These are phyloP conservation scores for Dynastes grantii DNA, from an alignment of 2,888 invertebrate genomes.

Conservation along the genomic window DNA sequence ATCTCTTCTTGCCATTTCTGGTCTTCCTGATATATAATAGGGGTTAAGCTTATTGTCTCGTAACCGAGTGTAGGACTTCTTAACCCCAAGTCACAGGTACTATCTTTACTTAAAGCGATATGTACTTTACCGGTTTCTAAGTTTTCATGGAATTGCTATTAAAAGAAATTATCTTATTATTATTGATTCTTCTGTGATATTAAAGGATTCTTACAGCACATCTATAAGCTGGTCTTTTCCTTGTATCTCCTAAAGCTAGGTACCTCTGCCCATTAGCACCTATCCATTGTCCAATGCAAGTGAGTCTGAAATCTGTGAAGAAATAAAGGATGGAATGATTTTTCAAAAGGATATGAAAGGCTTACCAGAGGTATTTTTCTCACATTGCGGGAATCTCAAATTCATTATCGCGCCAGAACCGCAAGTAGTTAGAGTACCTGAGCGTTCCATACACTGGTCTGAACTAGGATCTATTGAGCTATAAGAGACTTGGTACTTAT, in stretches of 20 bases:
- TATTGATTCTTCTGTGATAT: background rate
- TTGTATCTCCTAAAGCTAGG: constrained; percentile 74
- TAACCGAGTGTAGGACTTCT: constrained; percentile 74
- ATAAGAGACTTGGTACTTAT: constrained; percentile 76
- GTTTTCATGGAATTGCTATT: constrained; percentile 72
- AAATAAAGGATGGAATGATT: constrained; percentile 35
- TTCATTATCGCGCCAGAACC: constrained; percentile 76
- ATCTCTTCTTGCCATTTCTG: constrained; percentile 69
- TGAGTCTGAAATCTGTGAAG: constrained; percentile 73
- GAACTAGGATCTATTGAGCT: constrained; percentile 71
- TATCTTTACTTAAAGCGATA: constrained; percentile 77
- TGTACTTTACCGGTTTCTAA: constrained; percentile 72
- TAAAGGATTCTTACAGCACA: constrained; percentile 73
- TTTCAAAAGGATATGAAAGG: background rate
- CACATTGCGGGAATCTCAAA: constrained; percentile 74
- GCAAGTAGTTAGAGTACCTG: constrained; percentile 76
- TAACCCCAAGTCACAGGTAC: constrained; percentile 75
- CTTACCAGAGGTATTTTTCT: constrained; percentile 73
- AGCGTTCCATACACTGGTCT: constrained; percentile 73
- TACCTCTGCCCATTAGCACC: constrained; percentile 74
- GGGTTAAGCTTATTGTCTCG: constrained; percentile 73
- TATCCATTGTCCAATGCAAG: constrained; percentile 78
- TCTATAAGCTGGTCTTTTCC: constrained; percentile 73
- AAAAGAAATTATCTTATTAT: constrained; percentile 45
- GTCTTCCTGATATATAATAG: constrained; percentile 58